phyloP scores from a whole-genome alignment of 2,888 invertebrate genomes.

The Drosophila anomelani region DNA sequence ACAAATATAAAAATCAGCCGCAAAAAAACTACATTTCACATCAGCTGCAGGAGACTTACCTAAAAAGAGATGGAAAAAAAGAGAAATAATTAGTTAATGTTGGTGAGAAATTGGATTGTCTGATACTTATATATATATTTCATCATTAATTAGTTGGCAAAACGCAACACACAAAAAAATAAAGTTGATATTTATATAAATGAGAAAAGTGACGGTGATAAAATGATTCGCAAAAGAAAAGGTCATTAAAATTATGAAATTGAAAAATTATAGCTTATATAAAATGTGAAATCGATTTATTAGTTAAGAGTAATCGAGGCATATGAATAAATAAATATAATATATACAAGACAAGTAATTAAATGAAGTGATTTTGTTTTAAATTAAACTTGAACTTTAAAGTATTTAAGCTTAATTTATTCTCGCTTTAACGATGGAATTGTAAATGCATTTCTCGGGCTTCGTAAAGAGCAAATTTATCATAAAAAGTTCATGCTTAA shows the following conservation, averaged over 20 bases:
- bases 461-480: constrained; percentile 1
- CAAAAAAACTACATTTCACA: constrained; percentile 11
- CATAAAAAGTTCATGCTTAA: constrained; percentile 8
- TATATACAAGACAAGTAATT: neutral
- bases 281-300: constrained; percentile 4
- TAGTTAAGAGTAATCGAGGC: neutral
- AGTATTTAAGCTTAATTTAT: neutral
- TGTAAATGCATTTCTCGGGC: too few relatives aligned
- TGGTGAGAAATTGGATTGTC: constrained; percentile 35
- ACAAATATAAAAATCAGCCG: constrained; percentile 15
- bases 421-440: neutral
- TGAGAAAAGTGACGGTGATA: constrained; percentile 11
- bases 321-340: neutral
- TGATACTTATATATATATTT: constrained; percentile 17
- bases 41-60: constrained; percentile 57
- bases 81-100: constrained; percentile 43
- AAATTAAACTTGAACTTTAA: constrained; percentile 2
- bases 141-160: constrained; percentile 16
- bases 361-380: neutral
- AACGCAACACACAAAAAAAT: neutral
- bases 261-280: neutral
- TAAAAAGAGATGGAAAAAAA: constrained; percentile 59
- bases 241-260: constrained; percentile 4
- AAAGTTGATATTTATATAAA: constrained; percentile 10
- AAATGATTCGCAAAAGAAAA: neutral